A percentile compares a stretch with the other conserved stretches of the same genome.
phyloP scores from a whole-genome alignment of 2,888 invertebrate genomes.

The Xylota segnis region DNA sequence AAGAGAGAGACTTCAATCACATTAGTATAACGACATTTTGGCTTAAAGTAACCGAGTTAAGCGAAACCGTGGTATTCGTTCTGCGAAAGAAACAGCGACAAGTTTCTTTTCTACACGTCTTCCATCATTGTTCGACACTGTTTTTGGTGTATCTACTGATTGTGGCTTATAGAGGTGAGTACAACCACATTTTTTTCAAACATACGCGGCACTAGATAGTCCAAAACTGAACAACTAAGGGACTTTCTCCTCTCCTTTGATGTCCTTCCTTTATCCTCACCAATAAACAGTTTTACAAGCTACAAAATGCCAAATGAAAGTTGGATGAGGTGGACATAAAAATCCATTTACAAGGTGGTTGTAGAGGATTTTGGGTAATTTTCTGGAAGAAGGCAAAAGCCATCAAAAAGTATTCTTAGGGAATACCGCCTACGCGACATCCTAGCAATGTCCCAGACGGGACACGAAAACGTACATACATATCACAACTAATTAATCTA shows the following conservation, averaged over 20 bases:
- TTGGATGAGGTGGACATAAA: background rate
- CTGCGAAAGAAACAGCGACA: conserved; percentile 90
- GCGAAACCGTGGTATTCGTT: conserved; percentile 90
- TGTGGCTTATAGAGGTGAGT: conserved; percentile 88
- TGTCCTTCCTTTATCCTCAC: too few relatives aligned
- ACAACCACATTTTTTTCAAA: background rate
- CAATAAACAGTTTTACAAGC: too few relatives aligned
- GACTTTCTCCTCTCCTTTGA: too few relatives aligned
- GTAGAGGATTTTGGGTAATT: background rate
- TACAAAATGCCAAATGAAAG: background rate
- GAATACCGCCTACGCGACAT: background rate
- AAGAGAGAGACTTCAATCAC: conserved; percentile 74
- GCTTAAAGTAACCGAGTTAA: conserved; percentile 88
- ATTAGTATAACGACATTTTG: conserved; percentile 88
- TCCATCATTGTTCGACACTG: conserved; percentile 89
- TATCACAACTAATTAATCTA: conserved; percentile 6
- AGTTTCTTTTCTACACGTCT: conserved; percentile 89
- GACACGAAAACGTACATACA: background rate
- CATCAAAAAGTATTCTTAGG: background rate
- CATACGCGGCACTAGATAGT: too few relatives aligned
- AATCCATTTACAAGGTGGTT: background rate
- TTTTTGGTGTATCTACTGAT: conserved; percentile 87
- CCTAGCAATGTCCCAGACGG: background rate
- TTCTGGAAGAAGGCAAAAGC: background rate
- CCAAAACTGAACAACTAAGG: too few relatives aligned